A percentile compares a stretch with the other conserved stretches of the same genome.
Conservation (phyloP, 2,888 invertebrate genomes). For the Malacosoma neustria region DNA sequence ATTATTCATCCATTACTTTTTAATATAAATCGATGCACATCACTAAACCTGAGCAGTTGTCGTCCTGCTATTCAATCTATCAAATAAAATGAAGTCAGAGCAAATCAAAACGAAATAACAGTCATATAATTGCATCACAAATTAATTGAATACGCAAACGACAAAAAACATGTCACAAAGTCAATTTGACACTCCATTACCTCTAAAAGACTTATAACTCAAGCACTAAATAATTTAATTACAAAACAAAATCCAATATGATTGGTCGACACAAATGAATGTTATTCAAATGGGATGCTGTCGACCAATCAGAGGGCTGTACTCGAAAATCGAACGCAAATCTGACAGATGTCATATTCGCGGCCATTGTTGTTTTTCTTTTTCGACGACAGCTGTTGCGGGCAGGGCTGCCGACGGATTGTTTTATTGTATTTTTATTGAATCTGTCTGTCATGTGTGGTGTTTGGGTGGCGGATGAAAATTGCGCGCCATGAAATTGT, state of each 20-base stretch:
- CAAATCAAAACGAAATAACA: no score
- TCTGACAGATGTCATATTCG: conserved; percentile 67
- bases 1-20: no score
- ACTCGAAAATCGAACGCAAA: conserved; percentile 29
- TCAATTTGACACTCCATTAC: conserved; percentile 53
- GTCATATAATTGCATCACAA: not conserved
- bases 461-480: no score
- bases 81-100: no score
- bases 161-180: conserved; percentile 33
- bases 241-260: conserved; percentile 44
- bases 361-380: conserved; percentile 49
- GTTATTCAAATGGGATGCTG: conserved; percentile 34
- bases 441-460: not conserved
- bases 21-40: no score
- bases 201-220: conserved; percentile 39
- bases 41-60: no score
- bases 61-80: no score
- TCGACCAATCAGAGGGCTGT: conserved; percentile 31
- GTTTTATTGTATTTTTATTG: conserved; percentile 4
- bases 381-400: conserved; percentile 55
- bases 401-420: conserved; percentile 22
- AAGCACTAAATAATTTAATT: conserved; percentile 43
- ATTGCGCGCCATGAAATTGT: no score
- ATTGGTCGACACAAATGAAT: conserved; percentile 26
- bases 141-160: not conserved